Evolutionary conservation across 2,113 vertebrate species (phyloP).

Genomic region (Lepidothrix coronata): DNA sequence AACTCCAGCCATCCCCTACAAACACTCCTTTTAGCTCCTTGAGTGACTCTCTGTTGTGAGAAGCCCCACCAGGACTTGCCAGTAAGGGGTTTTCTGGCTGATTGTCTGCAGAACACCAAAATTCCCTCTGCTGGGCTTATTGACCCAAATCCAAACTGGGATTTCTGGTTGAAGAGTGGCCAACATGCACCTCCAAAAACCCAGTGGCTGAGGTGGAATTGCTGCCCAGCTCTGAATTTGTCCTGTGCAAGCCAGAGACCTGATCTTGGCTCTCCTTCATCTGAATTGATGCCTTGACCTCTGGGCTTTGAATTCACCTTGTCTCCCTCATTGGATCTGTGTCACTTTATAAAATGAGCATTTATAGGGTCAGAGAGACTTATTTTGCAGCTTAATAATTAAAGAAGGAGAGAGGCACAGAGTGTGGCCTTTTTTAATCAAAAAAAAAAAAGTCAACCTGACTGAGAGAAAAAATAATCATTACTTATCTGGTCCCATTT

Average conservation of each 20-base stretch:
- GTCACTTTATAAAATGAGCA: background rate
- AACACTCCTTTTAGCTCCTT: background rate
- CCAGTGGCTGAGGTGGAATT: background rate
- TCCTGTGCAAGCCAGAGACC: background rate
- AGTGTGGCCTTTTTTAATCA: background rate
- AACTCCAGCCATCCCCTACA: background rate
- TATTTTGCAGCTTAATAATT: background rate
- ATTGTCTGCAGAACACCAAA: background rate
- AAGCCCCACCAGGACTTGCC: background rate
- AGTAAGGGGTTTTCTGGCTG: background rate
- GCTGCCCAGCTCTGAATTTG: background rate
- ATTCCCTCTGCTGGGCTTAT: background rate
- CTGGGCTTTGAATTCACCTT: background rate
- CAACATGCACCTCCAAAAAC: background rate
- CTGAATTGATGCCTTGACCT: background rate
- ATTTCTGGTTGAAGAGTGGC: background rate
- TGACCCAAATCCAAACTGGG: background rate
- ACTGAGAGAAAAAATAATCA: background rate
- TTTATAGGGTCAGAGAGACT: background rate
- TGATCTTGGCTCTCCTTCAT: background rate
- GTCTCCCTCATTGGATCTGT: background rate
- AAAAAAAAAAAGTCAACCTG: background rate
- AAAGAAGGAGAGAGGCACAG: background rate
- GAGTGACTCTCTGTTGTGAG: background rate
- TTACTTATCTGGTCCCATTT: background rate